Evolutionary conservation across 2,797 vertebrate species (phyloP), one percentile per base, ranked within the genome.

Genomic region (Lacerta agilis): DNA sequence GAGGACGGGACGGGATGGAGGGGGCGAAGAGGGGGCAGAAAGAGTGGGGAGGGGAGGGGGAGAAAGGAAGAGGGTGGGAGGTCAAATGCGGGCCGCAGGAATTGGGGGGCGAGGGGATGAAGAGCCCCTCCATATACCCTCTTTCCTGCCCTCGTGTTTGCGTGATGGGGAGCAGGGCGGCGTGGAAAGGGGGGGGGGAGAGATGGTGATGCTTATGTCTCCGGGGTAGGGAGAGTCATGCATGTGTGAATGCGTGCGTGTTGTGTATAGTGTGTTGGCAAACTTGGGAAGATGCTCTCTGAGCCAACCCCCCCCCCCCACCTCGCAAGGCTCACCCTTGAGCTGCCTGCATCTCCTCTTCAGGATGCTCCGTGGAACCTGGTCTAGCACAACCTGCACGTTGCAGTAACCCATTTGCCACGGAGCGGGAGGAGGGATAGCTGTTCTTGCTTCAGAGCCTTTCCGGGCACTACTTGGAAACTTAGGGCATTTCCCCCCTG

Each of bases 391-490:
- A 38, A 81, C 25, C 67, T 67, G 79, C 90, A 86, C 92, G 78
- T 85, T 95, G 93, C 95, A 87, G 96, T 92, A 93, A 90, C 87
- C 38, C 85, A 81, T 77, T 89, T 8, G 4, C 85, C 76, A 0
- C 85, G 36, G 81, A 80, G 33, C 23, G 13, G 45, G 33, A 27
- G 36, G 29, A 17, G 13, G 8, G 6, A 15, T 36, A 49, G 72
- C 58, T 73, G 29, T 49, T 73, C 49, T 76, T 82, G 86, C 83
- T 7, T 27, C 41, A 49, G 84, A 81, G 83, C 23, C 77, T 89
- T 64, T 76, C 8, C 73, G 83, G 76, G 49, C 72, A n/a, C 6
- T 61, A 87, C 91, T 89, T 91, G 82, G 79, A 91, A 95, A 96
- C 92, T 96, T 95, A 79, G 61, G 43, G 27, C 76, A 15, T 23